These are phyloP conservation scores for Microcebus griseorufus DNA, from an alignment of 2,113 vertebrate species.

Conservation along the genomic window DNA sequence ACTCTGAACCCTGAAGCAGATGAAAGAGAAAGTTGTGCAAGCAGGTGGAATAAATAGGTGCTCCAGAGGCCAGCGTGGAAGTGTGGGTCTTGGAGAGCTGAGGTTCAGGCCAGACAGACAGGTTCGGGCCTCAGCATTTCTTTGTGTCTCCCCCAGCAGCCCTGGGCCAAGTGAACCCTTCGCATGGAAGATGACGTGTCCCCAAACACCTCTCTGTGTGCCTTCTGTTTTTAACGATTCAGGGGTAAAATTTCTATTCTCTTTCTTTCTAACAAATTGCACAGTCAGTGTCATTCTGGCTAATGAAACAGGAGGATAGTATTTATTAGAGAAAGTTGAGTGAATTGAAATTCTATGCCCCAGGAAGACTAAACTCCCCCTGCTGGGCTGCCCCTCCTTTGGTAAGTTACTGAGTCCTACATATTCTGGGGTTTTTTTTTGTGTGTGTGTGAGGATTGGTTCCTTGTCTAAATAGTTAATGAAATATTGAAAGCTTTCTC, in stretches of 20 bases:
- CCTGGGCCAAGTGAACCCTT: neutral
- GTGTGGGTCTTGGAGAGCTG: neutral
- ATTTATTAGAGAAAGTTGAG: neutral
- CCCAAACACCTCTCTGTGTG: neutral
- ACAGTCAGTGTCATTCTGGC: neutral
- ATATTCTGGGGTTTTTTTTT: neutral
- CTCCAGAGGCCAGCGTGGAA: neutral
- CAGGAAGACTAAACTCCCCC: neutral
- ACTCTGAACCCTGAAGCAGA: neutral
- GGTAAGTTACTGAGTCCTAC: neutral
- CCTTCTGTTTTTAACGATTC: neutral
- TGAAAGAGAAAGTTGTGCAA: neutral
- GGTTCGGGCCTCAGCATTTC: neutral
- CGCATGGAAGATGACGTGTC: neutral
- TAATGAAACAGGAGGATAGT: neutral
- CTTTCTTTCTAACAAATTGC: neutral
- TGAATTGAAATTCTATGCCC: neutral
- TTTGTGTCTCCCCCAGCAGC: neutral
- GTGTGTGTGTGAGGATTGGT: neutral
- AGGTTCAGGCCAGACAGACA: neutral
- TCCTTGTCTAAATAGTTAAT: neutral
- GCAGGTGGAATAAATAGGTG: neutral
- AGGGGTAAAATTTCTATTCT: neutral
- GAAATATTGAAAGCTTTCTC: neutral
- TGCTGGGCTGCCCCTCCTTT: neutral